Base-by-base conservation (phyloP, 2,113 vertebrate genomes). In the Sebastes schlegelii region DNA sequence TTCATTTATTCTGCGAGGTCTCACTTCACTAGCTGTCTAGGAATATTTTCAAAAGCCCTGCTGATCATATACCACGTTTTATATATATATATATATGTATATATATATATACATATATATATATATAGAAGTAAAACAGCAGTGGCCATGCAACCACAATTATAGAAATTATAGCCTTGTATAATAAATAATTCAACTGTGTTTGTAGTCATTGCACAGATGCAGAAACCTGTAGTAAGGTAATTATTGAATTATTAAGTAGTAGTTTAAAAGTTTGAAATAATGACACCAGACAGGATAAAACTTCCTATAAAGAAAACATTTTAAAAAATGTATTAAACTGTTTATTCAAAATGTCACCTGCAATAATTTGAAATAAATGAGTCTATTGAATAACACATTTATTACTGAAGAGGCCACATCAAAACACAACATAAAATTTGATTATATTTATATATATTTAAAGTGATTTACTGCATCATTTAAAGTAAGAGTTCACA, bases 1-100 rank as follows among this genome's bases (percentile, higher is more conserved):
- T 42, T 73, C 61, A 77, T 84, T 85, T 79, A 77, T 85, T 87
- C 81, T 49, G 67, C 8, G 23, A 80, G 55, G 74, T 85, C 87
- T 86, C 73, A 65, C 84, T 86, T 74, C 86, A 66, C 57, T 88
- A 23, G 16, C 64, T 75, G 67, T 80, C 66, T 40, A 55, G 66
- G 26, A 69, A 51, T 34, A 21, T 64, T 85, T 82, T 65, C 60
- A 80, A 43, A 60, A 21, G 11, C 68, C 74, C 61, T 62, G 34
- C 10, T 13, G 6, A 46, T 46, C n/a, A 66, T 48, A 66, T 8
- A 14, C 64, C 45, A 23, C n/a, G 5, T 45, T 48, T 48, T 23
- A 14, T 48, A 8, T 66, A 55, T 55, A 9, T 55, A n/a, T n/a
- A n/a, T n/a, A n/a, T n/a, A n/a, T n/a, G n/a, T n/a, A n/a, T n/a